Conservation (phyloP, 2,113 vertebrate genomes). For the Catharus fuscescens region DNA sequence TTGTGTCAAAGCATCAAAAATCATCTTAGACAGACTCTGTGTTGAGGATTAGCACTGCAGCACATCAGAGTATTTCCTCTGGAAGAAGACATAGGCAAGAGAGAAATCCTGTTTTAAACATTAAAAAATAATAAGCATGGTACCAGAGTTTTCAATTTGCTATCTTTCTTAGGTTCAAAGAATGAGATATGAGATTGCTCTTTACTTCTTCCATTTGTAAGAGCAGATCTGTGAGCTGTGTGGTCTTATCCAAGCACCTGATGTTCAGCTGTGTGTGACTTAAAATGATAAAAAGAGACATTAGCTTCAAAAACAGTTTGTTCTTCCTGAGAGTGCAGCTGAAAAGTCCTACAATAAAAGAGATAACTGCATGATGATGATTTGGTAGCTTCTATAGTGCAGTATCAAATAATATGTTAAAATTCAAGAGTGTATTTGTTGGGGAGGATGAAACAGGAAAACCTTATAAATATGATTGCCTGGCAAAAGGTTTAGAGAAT, state of each 20-base stretch:
- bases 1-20: background rate
- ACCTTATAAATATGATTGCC: no score
- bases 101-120: background rate
- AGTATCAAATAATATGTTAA: background rate
- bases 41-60: background rate
- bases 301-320: constrained; percentile 1
- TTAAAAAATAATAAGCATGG: background rate
- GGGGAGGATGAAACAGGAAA: no score
- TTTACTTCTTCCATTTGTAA: background rate
- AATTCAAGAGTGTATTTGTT: background rate
- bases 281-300: constrained; percentile 2
- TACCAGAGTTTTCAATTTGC: background rate
- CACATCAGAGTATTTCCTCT: background rate
- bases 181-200: background rate
- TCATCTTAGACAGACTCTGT: background rate
- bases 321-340: background rate
- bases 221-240: background rate
- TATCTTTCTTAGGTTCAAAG: background rate
- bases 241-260: background rate
- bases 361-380: background rate
- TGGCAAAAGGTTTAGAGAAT: no score
- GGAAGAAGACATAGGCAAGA: background rate
- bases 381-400: background rate
- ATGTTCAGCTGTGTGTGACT: background rate
- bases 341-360: background rate